Base-by-base conservation (phyloP, 2,113 vertebrate species). In the Neogobius melanostomus region DNA sequence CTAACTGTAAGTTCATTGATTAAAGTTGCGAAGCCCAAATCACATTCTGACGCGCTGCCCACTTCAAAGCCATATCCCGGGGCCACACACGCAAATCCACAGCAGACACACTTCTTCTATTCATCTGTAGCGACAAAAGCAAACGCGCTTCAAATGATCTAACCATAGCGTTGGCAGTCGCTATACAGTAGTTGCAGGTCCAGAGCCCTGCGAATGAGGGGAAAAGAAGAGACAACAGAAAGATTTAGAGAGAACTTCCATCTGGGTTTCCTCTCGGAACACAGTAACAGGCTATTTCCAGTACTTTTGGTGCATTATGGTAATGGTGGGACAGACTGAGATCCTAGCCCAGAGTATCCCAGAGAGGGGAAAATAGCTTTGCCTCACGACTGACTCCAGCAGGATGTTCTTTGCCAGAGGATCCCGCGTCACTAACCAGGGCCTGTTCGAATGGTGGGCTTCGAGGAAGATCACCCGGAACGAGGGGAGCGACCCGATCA, bases 221-320 rank as follows among this genome's bases (percentile, higher is more conserved):
- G 84, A 78, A 36, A 88, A 82, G 80, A 62, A 6, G 66, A 82
- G 74, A 83, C 69, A 64, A 66, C 73, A 80, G 69, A 63, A 48
- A 47, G 70, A 52, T 76, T 76, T 60, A 82, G 48, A 82, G 69
- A 78, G 56, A 62, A 83, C 74, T 82, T 85, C 81, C 82, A 83
- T 83, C 70, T 69, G 80, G 81, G 78, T 69, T 77, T 75, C 67
- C 64, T 68, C 74, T 67, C 71, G 80, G 70, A 87, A 73, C 65
- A 76, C 69, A 36, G 28, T 11, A 80, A 72, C 73, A 68, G 71
- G 50, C 47, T 11, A 74, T 71, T 74, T 74, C 81, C 81, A 85
- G 60, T 12, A 71, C 61, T 71, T 59, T 64, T 77, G 79, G 75
- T 80, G 53, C 75, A 62, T 63, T 66, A 75, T 68, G 72, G 17